phyloP scores from a whole-genome alignment of 2,888 invertebrate genomes.

The Aleiodes testaceus region DNA sequence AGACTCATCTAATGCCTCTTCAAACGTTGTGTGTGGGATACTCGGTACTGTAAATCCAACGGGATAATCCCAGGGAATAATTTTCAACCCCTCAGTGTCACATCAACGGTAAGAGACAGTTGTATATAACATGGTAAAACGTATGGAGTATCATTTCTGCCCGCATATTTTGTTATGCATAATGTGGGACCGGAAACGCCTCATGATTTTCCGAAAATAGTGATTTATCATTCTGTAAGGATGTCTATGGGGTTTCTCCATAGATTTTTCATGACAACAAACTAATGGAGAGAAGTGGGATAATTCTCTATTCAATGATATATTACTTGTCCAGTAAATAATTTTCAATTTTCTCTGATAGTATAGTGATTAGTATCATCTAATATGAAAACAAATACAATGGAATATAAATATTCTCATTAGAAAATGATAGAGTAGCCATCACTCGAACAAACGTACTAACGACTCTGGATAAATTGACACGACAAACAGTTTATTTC shows the following conservation, averaged over 20 bases:
- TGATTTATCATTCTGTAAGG: slow-evolving; percentile 49
- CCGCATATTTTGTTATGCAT: slow-evolving; percentile 49
- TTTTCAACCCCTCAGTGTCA: slow-evolving; percentile 43
- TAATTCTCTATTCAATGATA: too few species aligned
- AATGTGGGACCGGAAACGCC: slow-evolving; percentile 43
- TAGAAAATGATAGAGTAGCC: slow-evolving; percentile 1
- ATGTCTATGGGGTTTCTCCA: too few species aligned
- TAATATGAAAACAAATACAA: background rate
- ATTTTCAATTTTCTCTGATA: too few species aligned
- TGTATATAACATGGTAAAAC: slow-evolving; percentile 10
- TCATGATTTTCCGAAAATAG: slow-evolving; percentile 46
- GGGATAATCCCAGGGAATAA: slow-evolving; percentile 47
- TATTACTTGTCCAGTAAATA: too few species aligned
- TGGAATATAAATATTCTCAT: slow-evolving; percentile 5
- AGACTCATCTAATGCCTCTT: slow-evolving; percentile 40
- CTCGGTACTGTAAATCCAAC: slow-evolving; percentile 40
- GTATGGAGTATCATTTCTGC: slow-evolving; percentile 21
- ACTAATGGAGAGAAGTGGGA: too few species aligned
- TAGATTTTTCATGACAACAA: too few species aligned
- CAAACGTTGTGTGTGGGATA: slow-evolving; percentile 38
- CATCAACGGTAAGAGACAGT: slow-evolving; percentile 31
- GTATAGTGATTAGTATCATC: too few species aligned
- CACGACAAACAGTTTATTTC: slow-evolving; percentile 39
- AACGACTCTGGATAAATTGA: slow-evolving; percentile 39
- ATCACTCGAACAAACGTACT: slow-evolving; percentile 25